phyloP scores from a whole-genome alignment of 2,113 vertebrate species.

The Rhea americana region DNA sequence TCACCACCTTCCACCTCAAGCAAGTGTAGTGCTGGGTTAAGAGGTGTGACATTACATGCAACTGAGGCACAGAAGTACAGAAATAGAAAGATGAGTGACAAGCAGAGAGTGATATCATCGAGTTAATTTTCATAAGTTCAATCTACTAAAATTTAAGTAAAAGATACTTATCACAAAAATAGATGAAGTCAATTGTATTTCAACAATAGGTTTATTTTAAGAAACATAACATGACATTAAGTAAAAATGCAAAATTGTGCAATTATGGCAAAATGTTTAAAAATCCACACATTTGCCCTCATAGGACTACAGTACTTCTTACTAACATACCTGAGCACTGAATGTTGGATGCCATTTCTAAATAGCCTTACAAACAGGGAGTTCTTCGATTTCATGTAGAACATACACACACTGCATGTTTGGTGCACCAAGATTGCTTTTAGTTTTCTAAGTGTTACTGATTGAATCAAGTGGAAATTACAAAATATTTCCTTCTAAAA shows the following conservation, averaged over 20 bases:
- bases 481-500: slow-evolving; percentile 59
- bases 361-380: slow-evolving; percentile 60
- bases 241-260: slow-evolving; percentile 94
- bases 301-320: slow-evolving; percentile 98
- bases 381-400: slow-evolving; percentile 60
- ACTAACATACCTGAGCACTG: slow-evolving; percentile 98
- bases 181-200: slow-evolving; percentile 57
- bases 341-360: slow-evolving; percentile 77
- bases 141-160: not conserved
- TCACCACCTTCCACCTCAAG: not conserved
- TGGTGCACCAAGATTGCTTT: slow-evolving; percentile 69
- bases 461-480: slow-evolving; percentile 55
- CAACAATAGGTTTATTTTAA: slow-evolving; percentile 83
- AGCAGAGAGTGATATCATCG: not conserved
- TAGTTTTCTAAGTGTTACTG: slow-evolving; percentile 27
- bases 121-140: not conserved
- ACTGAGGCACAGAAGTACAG: not conserved
- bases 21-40: not conserved
- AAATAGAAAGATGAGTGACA: not conserved
- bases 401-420: slow-evolving; percentile 50
- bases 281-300: slow-evolving; percentile 89
- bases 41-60: not conserved
- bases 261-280: slow-evolving; percentile 97
- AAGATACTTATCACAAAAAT: not conserved
- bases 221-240: slow-evolving; percentile 83